phyloP scores from a whole-genome alignment of 1,140 invertebrate species.

The Tribolium castaneum region DNA sequence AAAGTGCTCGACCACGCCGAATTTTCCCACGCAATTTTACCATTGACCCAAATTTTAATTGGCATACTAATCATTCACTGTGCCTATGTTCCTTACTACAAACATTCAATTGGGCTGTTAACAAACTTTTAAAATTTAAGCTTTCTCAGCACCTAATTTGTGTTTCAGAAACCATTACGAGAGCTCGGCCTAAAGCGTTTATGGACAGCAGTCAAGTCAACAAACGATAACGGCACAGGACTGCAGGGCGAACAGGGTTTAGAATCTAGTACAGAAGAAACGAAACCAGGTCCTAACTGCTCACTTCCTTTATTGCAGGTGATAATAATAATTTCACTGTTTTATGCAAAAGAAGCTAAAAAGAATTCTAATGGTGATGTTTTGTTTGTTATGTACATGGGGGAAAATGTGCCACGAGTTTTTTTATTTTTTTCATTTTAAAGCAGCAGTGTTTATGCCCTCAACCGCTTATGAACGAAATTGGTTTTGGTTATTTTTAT shows the following conservation, averaged over 20 bases:
- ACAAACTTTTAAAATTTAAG: not conserved
- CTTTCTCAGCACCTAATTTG: not conserved
- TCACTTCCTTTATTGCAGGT: constrained; percentile 74
- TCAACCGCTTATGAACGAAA: not conserved
- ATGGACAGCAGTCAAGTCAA: constrained; percentile 65
- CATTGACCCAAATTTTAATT: too few species aligned
- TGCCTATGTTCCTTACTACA: too few species aligned
- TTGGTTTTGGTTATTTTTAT: not conserved
- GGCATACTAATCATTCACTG: too few species aligned
- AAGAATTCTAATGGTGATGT: not conserved
- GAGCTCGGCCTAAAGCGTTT: constrained; percentile 69
- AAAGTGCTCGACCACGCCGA: too few species aligned
- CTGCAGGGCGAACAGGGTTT: constrained; percentile 57
- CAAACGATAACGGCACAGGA: constrained; percentile 61
- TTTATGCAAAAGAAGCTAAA: not conserved
- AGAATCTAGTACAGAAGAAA: constrained; percentile 53
- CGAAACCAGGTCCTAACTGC: constrained; percentile 63
- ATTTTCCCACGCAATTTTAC: too few species aligned
- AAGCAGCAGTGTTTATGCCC: too few species aligned
- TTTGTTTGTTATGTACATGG: not conserved
- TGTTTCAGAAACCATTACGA: constrained; percentile 69
- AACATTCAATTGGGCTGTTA: not conserved
- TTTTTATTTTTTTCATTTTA: too few species aligned
- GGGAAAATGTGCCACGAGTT: too few species aligned
- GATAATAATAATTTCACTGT: constrained; percentile 37